Evolutionary conservation across 2,113 vertebrate species (phyloP).

Genomic region (Paradisaea rubra): DNA sequence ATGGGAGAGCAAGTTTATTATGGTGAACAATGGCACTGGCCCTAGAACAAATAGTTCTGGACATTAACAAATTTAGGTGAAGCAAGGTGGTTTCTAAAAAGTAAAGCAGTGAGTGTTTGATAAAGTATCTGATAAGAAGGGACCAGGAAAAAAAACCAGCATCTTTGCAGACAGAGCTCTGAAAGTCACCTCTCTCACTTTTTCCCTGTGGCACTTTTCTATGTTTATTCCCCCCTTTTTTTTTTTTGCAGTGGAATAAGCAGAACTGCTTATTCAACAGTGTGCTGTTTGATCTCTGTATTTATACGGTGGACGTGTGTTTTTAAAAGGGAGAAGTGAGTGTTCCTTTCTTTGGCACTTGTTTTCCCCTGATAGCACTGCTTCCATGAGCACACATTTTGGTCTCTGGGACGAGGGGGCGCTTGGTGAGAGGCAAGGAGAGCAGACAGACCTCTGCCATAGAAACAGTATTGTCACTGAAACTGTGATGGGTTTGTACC

Average conservation of each 20-base stretch:
- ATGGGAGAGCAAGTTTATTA: neutral
- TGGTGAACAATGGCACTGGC: neutral
- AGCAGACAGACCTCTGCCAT: neutral
- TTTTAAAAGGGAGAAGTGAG: neutral
- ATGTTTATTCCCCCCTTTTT: neutral
- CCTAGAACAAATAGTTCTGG: neutral
- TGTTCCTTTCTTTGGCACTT: neutral
- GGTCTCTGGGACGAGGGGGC: neutral
- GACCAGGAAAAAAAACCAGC: neutral
- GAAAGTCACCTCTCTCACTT: neutral
- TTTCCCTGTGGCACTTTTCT: neutral
- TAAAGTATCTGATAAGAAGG: neutral
- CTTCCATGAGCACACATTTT: neutral
- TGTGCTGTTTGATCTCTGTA: neutral
- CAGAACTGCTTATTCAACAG: neutral
- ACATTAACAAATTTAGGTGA: neutral
- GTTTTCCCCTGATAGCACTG: neutral
- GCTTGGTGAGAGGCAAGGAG: neutral
- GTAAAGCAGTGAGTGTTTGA: neutral
- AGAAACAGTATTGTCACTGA: neutral
- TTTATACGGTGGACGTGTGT: neutral
- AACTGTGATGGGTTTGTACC: neutral
- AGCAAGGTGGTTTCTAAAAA: neutral
- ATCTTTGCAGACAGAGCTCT: neutral
- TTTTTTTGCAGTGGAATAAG: neutral